phyloP scores from a whole-genome alignment of 2,113 vertebrate genomes.

The Stomatorhinus ivindoensis region DNA sequence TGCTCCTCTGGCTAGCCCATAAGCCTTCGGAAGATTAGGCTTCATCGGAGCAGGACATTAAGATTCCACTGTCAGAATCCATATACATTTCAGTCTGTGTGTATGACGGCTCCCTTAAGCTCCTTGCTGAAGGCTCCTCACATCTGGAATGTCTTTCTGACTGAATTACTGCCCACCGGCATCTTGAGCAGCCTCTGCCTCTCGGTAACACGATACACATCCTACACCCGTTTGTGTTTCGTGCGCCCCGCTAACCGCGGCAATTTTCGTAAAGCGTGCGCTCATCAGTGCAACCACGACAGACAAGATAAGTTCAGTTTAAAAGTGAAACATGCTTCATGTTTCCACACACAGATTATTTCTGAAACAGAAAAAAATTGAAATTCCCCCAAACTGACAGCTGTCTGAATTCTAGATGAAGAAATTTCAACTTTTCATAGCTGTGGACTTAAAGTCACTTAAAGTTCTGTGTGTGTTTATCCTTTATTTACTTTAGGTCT shows the following conservation, averaged over 20 bases:
- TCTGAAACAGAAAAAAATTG: neutral
- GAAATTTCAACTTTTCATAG: neutral
- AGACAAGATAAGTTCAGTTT: neutral
- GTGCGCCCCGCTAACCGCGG: neutral
- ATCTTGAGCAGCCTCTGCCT: neutral
- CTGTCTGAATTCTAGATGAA: neutral
- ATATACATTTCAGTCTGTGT: constrained; percentile 16
- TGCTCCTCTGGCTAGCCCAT: neutral
- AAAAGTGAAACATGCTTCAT: neutral
- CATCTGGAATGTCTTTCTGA: constrained; percentile 17
- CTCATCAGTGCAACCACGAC: neutral
- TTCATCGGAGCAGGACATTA: neutral
- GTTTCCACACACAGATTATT: neutral
- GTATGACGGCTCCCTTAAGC: neutral
- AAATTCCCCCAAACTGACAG: neutral
- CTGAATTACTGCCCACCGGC: neutral
- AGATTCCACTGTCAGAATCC: constrained; percentile 19
- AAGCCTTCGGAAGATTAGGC: neutral
- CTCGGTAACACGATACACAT: neutral
- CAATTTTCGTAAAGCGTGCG: neutral
- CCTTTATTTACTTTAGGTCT: neutral
- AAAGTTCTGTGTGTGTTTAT: too few relatives aligned
- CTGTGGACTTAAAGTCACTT: neutral
- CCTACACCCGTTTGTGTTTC: neutral
- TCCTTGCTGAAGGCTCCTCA: neutral